These are phyloP conservation scores for Hirudinaria manillensis DNA, from an alignment of 2,888 invertebrate genomes.

Conservation along the genomic window DNA sequence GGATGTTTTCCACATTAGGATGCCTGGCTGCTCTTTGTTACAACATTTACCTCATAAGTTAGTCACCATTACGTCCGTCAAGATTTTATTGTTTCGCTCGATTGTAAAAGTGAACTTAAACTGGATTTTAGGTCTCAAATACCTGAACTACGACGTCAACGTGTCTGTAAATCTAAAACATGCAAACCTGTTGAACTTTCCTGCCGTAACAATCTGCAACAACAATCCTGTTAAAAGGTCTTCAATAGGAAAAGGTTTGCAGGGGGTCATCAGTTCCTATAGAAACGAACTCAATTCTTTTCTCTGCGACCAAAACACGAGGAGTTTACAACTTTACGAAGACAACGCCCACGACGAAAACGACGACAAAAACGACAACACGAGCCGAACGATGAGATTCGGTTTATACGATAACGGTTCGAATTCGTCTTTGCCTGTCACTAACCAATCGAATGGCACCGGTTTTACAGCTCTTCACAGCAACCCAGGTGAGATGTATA, in stretches of 20 bases:
- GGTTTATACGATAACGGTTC: too few relatives aligned
- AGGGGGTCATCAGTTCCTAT: conserved; percentile 1
- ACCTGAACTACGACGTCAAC: conserved; percentile 18
- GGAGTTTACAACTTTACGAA: not conserved
- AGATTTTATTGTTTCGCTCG: not conserved
- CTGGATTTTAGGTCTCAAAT: conserved; percentile 10
- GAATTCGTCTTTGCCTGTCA: too few relatives aligned
- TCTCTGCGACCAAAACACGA: not conserved
- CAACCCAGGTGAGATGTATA: too few relatives aligned
- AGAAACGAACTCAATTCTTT: not conserved
- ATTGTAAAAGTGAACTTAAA: not conserved
- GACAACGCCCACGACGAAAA: not conserved
- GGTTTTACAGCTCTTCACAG: too few relatives aligned
- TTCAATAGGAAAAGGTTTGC: not conserved
- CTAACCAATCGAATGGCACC: too few relatives aligned
- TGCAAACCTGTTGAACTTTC: conserved; percentile 22
- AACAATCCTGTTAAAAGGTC: conserved; percentile 33
- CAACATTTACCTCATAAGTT: conserved; percentile 10
- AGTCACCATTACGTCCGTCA: not conserved
- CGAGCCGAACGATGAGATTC: too few relatives aligned
- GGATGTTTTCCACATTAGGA: not conserved
- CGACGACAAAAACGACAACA: too few relatives aligned
- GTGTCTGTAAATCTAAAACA: conserved; percentile 26
- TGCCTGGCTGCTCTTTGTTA: not conserved
- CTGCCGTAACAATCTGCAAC: conserved; percentile 37